Evolutionary conservation across 2,888 invertebrate genomes (phyloP), one percentile per base, ranked within the genome.

Genomic region (Himalopsyche kuldschensis): DNA sequence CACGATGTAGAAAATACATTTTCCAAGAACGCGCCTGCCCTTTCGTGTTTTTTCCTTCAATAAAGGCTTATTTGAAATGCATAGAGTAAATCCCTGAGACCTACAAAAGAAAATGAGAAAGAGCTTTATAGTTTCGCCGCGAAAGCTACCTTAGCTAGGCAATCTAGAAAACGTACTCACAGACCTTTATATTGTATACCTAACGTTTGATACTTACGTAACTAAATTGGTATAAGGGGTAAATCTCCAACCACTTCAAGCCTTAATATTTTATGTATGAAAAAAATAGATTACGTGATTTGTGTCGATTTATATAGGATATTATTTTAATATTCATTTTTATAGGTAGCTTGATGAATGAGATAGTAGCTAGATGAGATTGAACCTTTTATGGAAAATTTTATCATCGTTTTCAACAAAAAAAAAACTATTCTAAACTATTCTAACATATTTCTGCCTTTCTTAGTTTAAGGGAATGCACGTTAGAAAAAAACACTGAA

Each of bases 101-200:
- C 82, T 69, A 84, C 84, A 82, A 84, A 85, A 83, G 85, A 84
- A 85, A 85, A 85, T 85, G 85, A 85, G 84, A 85, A 85, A 84
- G 84, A 82, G 81, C 85, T 85, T 85, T 85, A 85, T 85, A 84
- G 85, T 85, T 82, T 78, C 84, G 79, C 82, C 81, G 82, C 76
- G 82, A 79, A 82, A 79, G 78, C 84, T 24, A 76, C 84, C 83
- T 82, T 77, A 82, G 84, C 77, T 75, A 84, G 78, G 82, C 85
- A 85, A 85, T 85, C 84, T 85, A 84, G 84, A 46, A 82, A 55
- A 55, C n/a, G n/a, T 41, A 41, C 41, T 4, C 41, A 4, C 41
- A 41, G 11, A 41, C 41, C 41, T 41, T 41, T 41, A 41, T 41
- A 41, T 55, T 55, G 10, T 55, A 24, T 55, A 55, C 24, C n/a